Evolutionary conservation across 2,797 vertebrate species (phyloP).

Genomic region (Melanotaenia parkinsoni): DNA sequence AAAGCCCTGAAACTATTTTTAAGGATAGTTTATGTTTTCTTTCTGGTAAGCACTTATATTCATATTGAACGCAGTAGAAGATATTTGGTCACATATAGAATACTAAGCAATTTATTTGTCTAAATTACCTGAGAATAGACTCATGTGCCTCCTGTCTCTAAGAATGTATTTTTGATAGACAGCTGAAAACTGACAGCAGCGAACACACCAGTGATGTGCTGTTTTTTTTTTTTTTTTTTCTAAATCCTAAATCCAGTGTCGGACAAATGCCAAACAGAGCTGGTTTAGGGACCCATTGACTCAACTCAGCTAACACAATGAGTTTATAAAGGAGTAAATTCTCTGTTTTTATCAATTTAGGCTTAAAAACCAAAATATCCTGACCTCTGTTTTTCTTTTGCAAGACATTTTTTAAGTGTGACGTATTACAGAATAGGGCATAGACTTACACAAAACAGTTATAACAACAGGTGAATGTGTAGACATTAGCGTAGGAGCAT

Average conservation of each 20-base stretch:
- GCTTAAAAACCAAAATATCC: not conserved
- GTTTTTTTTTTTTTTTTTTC: not conserved
- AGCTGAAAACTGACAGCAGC: conserved; percentile 29
- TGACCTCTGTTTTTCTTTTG: too few relatives aligned
- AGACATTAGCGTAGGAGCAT: too few relatives aligned
- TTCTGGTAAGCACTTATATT: conserved; percentile 62
- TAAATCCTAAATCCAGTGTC: not conserved
- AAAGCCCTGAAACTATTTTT: conserved; percentile 54
- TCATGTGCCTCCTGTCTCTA: not conserved
- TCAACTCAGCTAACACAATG: not conserved
- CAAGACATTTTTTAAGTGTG: not conserved
- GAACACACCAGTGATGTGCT: not conserved
- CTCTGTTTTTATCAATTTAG: not conserved
- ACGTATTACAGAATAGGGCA: too few relatives aligned
- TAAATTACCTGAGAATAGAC: not conserved
- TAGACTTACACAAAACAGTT: too few relatives aligned
- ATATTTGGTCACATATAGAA: conserved; percentile 15
- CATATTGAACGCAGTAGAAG: conserved; percentile 45
- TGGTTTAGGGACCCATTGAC: not conserved
- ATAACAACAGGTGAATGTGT: too few relatives aligned
- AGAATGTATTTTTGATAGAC: not conserved
- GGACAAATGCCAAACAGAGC: not conserved
- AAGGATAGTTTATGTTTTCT: conserved; percentile 67
- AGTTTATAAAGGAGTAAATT: not conserved
- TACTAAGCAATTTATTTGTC: conserved; percentile 5